These are phyloP conservation scores for Psettodes erumei DNA, from an alignment of 2,113 vertebrate species.

Conservation along the genomic window DNA sequence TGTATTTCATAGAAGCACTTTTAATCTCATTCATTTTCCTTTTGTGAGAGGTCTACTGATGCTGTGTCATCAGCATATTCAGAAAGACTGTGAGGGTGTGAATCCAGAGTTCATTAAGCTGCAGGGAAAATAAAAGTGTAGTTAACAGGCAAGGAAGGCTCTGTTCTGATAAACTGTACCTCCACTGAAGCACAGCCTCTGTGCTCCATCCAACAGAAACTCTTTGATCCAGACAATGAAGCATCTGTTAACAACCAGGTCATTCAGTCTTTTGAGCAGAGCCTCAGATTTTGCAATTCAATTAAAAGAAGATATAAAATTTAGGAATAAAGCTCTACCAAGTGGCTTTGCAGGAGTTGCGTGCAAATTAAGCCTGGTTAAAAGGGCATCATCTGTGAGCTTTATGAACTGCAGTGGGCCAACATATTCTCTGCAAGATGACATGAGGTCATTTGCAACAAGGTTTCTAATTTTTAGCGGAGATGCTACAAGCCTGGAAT, in stretches of 20 bases:
- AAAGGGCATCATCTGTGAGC: background rate
- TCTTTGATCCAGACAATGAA: constrained; percentile 44
- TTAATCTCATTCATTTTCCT: constrained; percentile 12
- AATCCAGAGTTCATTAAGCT: constrained; percentile 43
- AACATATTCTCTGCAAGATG: background rate
- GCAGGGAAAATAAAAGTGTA: constrained; percentile 35
- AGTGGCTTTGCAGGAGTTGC: background rate
- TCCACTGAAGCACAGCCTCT: constrained; percentile 23
- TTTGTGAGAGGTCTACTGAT: constrained; percentile 10
- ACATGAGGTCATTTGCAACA: background rate
- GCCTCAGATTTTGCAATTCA: constrained; percentile 12
- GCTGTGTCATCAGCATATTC: constrained; percentile 24
- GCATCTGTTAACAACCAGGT: constrained; percentile 21
- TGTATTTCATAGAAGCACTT: background rate
- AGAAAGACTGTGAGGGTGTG: constrained; percentile 11
- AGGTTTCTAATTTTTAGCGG: background rate
- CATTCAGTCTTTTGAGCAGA: background rate
- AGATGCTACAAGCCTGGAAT: background rate
- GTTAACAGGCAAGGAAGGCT: constrained; percentile 45
- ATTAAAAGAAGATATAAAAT: background rate
- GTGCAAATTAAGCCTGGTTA: background rate
- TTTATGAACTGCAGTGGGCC: background rate
- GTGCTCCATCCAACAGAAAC: constrained; percentile 15
- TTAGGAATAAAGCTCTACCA: background rate
- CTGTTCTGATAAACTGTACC: constrained; percentile 27